A percentile compares a stretch with the other conserved stretches of the same genome.
These are phyloP conservation scores for Laticauda colubrina DNA, from an alignment of 2,113 vertebrate species.

Conservation along the genomic window DNA sequence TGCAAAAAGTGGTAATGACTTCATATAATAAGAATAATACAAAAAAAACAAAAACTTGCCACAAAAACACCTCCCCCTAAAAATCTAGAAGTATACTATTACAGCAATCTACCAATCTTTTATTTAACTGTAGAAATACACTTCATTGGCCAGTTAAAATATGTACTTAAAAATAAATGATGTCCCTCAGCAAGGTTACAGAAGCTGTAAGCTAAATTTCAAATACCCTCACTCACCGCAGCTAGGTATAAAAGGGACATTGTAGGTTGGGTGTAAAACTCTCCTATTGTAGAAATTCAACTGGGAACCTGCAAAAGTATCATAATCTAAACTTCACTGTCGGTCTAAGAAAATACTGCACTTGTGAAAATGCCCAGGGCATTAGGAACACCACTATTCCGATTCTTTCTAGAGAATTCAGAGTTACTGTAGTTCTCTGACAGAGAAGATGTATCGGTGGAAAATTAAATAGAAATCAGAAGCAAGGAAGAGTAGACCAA, in stretches of 20 bases:
- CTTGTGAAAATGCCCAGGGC: background rate
- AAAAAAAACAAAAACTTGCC: background rate
- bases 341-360: background rate
- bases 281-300: background rate
- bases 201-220: background rate
- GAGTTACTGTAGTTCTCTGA: background rate
- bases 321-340: background rate
- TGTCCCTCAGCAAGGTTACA: background rate
- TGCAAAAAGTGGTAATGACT: background rate
- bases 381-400: background rate
- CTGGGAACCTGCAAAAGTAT: background rate
- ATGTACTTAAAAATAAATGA: background rate
- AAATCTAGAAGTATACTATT: background rate
- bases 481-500: background rate
- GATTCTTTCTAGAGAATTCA: background rate
- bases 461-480: background rate
- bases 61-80: background rate
- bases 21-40: background rate
- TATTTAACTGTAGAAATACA: background rate
- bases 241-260: background rate
- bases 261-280: background rate
- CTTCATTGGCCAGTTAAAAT: background rate
- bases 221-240: background rate
- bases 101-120: background rate
- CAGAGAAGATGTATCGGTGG: background rate